These are phyloP conservation scores for Distichodus sexfasciatus DNA, from an alignment of 2,797 vertebrate species.

Conservation along the genomic window DNA sequence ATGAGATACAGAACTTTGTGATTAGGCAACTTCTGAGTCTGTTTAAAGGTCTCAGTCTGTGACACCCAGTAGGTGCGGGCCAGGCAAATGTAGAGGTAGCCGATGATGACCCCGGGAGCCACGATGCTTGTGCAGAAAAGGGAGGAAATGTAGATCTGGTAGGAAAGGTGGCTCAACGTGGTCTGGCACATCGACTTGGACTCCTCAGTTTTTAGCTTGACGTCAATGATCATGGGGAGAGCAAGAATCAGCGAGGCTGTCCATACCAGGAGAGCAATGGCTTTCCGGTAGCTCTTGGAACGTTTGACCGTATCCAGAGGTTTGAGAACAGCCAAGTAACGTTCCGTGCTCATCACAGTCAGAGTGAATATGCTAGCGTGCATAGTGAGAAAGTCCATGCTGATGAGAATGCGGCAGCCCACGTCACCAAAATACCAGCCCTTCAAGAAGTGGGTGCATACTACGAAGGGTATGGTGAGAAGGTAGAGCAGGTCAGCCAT, in stretches of 20 bases:
- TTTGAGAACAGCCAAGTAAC: constrained; percentile 88
- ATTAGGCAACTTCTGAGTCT: constrained; percentile 85
- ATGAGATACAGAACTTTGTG: constrained; percentile 94
- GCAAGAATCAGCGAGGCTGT: constrained; percentile 82
- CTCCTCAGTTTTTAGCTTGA: constrained; percentile 77
- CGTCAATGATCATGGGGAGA: constrained; percentile 86
- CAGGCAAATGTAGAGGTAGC: constrained; percentile 85
- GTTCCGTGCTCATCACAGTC: constrained; percentile 90
- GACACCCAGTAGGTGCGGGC: constrained; percentile 89
- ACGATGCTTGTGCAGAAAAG: constrained; percentile 92
- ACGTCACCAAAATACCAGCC: constrained; percentile 88
- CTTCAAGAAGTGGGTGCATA: constrained; percentile 87
- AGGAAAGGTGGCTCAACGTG: constrained; percentile 79
- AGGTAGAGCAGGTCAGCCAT: constrained; percentile 89
- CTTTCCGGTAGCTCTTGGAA: constrained; percentile 89
- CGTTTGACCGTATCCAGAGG: constrained; percentile 88
- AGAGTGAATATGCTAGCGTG: constrained; percentile 92
- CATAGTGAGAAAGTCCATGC: constrained; percentile 92
- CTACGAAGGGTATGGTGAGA: constrained; percentile 89
- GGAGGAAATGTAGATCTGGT: constrained; percentile 84
- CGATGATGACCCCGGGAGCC: constrained; percentile 87
- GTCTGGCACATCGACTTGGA: constrained; percentile 82
- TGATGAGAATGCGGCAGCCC: constrained; percentile 86
- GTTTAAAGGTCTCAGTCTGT: constrained; percentile 86
- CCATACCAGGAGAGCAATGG: constrained; percentile 85